Conservation (phyloP, 2,888 invertebrate species). For the Allophyes oxyacanthae region DNA sequence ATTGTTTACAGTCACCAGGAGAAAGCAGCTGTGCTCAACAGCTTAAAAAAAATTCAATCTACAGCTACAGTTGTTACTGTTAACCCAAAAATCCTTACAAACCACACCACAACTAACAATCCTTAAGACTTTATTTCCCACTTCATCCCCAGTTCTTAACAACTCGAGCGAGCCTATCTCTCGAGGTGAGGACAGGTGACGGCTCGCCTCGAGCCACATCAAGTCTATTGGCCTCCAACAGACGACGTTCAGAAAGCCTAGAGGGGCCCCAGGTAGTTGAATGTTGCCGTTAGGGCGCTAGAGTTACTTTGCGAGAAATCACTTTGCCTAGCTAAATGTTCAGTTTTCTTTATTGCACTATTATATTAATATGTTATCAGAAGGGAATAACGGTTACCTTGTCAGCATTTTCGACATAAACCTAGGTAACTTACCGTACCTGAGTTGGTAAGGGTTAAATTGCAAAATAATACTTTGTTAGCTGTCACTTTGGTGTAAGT, state of each 20-base stretch:
- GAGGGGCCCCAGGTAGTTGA: conserved; percentile 88
- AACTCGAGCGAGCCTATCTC: conserved; percentile 90
- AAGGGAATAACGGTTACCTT: background rate
- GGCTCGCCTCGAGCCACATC: conserved; percentile 78
- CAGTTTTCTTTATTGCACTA: conserved; percentile 22
- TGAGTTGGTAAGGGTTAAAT: no score
- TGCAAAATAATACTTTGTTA: no score
- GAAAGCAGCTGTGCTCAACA: no score
- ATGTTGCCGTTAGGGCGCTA: conserved; percentile 50
- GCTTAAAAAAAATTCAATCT: no score
- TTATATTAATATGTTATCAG: background rate
- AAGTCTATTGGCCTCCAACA: conserved; percentile 83
- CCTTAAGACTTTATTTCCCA: conserved; percentile 14
- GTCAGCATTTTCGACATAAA: no score
- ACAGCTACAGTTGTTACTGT: no score
- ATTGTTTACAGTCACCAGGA: no score
- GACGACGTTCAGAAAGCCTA: conserved; percentile 89
- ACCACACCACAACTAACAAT: background rate
- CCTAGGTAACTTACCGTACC: no score
- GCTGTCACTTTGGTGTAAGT: no score
- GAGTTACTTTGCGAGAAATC: conserved; percentile 9
- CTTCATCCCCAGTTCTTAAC: conserved; percentile 85
- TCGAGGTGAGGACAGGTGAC: conserved; percentile 89
- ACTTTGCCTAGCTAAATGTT: conserved; percentile 8
- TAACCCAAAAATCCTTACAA: background rate